These are phyloP conservation scores for Poliocrania exsul DNA, from an alignment of 2,797 vertebrate genomes.

Conservation along the genomic window DNA sequence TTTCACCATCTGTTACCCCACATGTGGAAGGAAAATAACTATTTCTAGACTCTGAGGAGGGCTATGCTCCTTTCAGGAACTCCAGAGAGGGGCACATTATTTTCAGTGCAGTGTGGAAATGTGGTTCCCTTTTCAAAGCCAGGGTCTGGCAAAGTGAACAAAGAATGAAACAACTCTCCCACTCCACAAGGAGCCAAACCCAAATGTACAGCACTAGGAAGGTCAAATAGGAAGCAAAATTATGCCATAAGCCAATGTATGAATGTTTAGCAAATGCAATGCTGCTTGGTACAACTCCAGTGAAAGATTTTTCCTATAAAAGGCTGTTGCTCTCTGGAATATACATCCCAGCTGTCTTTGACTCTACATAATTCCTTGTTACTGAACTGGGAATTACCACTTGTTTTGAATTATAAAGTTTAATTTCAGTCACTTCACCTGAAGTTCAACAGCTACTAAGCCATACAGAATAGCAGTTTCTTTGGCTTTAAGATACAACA, in stretches of 20 bases:
- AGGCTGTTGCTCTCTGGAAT: neutral
- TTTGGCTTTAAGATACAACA: neutral
- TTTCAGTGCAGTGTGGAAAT: neutral
- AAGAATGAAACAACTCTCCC: neutral
- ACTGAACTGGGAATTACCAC: neutral
- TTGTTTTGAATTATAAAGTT: neutral
- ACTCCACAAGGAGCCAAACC: neutral
- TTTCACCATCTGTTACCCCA: neutral
- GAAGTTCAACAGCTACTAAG: neutral
- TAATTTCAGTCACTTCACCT: neutral
- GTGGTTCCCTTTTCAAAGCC: neutral
- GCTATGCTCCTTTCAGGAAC: neutral
- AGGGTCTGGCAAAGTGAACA: neutral
- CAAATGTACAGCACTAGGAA: neutral
- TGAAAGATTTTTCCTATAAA: neutral
- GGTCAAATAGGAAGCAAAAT: neutral
- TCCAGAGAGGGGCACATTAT: accelerated
- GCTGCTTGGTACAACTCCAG: neutral
- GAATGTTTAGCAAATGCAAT: neutral
- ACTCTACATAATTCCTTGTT: neutral
- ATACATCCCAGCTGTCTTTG: neutral
- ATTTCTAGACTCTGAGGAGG: neutral
- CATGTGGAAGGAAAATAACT: neutral
- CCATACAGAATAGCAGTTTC: neutral
- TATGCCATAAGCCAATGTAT: neutral